Base-by-base conservation (phyloP, 2,113 vertebrate species). In the Bostrychus sinensis region DNA sequence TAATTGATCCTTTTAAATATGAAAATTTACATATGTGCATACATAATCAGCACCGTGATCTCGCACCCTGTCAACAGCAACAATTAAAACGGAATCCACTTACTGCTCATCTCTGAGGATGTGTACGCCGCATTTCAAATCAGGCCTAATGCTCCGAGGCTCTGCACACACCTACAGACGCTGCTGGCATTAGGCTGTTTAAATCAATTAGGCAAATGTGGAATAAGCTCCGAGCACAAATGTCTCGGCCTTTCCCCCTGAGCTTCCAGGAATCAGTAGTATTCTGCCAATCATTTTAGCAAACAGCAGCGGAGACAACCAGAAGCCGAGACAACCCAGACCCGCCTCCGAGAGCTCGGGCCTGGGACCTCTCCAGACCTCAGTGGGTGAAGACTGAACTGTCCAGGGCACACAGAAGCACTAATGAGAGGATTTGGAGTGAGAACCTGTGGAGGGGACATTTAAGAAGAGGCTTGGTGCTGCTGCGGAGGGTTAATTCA, bases 1-100 rank as follows among this genome's bases (percentile, higher is more conserved):
- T 88, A 92, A 92, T 91, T 89, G 84, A 89, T 82, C 83, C 85
- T 92, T 92, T 91, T 89, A 90, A 90, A 91, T 90, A 89, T 79
- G 88, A 89, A 86, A 72, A 91, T 89, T 91, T 91, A 90, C 90
- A 92, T 92, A 91, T 84, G 84, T 91, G 91, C 91, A 92, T 92
- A 84, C 69, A 90, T 91, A 91, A 91, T 89, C 84, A 86, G 62
- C 75, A 62, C 86, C 66, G 82, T 88, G 88, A 92, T 91, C 89
- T 78, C 70, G 79, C 89, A 90, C 88, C 87, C 86, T 79, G 86
- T 83, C 86, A 86, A 85, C 86, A 76, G 73, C 70, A 80, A 92
- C 91, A 90, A 92, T 90, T 92, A 91, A 75, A 81, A 81, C 72
- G 54, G 83, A 86, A 87, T 86, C 86, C 85, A 74, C 75, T 84